Conservation (phyloP, 2,888 invertebrate genomes). For the Rhagonycha fulva region DNA sequence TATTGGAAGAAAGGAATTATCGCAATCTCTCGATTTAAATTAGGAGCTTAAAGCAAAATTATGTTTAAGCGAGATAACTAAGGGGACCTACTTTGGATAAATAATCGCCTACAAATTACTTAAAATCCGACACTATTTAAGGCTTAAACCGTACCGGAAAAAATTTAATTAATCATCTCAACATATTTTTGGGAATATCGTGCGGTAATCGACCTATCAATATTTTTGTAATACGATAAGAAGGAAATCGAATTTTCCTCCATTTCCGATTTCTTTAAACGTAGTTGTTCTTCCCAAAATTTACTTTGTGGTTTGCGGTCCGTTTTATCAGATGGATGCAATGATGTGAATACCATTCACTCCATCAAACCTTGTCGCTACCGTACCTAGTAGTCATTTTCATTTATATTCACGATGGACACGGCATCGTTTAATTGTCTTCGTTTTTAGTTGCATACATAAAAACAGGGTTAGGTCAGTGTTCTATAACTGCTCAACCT, state of each 20-base stretch:
- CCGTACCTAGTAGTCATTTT: background rate
- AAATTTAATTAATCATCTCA: too few relatives aligned
- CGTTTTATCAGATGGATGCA: background rate
- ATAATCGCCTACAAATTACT: too few relatives aligned
- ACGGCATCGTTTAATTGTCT: background rate
- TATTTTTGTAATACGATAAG: background rate
- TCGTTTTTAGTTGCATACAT: background rate
- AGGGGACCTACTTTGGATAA: too few relatives aligned
- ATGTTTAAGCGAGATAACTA: background rate
- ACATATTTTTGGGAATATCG: background rate
- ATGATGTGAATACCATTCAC: background rate
- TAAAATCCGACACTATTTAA: too few relatives aligned
- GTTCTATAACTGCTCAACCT: slow-evolving; percentile 1
- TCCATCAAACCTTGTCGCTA: background rate
- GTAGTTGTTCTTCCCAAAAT: background rate
- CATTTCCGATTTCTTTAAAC: background rate
- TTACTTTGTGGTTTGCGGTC: background rate
- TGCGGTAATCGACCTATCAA: background rate
- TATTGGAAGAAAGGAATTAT: background rate
- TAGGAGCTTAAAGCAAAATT: background rate
- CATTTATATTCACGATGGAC: background rate
- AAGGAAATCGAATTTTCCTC: background rate
- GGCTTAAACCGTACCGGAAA: too few relatives aligned
- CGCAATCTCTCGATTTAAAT: background rate
- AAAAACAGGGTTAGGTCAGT: slow-evolving; percentile 1